phyloP scores from a whole-genome alignment of 2,113 vertebrate species.

The Aspiorhynchus laticeps region DNA sequence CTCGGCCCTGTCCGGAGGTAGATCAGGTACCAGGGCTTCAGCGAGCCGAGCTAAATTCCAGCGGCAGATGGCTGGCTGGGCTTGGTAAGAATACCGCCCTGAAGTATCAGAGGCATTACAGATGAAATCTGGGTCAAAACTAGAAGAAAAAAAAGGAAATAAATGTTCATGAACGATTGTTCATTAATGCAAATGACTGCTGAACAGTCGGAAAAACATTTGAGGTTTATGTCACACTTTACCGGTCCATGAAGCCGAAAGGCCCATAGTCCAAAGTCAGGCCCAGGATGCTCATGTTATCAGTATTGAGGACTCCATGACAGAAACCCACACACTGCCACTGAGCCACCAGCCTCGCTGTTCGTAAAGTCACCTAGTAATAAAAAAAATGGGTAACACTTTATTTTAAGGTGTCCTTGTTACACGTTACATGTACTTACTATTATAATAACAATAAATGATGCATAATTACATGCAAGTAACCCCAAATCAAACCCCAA shows the following conservation, averaged over 20 bases:
- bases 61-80: constrained; percentile 89
- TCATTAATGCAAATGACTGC: constrained; percentile 6
- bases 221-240: constrained; percentile 21
- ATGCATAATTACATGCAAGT: too few relatives aligned
- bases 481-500: too few relatives aligned
- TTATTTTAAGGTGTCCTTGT: too few relatives aligned
- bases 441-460: too few relatives aligned
- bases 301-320: constrained; percentile 96
- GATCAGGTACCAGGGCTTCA: constrained; percentile 88
- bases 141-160: constrained; percentile 57
- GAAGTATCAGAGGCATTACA: constrained; percentile 92
- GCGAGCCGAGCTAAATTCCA: constrained; percentile 94
- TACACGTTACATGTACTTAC: too few relatives aligned
- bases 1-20: constrained; percentile 78
- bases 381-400: background rate
- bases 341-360: constrained; percentile 87
- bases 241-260: constrained; percentile 98
- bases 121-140: constrained; percentile 92
- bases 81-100: constrained; percentile 90
- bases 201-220: background rate
- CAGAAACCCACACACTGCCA: constrained; percentile 99
- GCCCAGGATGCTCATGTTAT: constrained; percentile 97
- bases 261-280: constrained; percentile 96
- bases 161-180: background rate
- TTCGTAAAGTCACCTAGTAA: constrained; percentile 82